Conservation (phyloP, 53 echinoderm and acorn worm species). For the Echinarachnius parma region DNA sequence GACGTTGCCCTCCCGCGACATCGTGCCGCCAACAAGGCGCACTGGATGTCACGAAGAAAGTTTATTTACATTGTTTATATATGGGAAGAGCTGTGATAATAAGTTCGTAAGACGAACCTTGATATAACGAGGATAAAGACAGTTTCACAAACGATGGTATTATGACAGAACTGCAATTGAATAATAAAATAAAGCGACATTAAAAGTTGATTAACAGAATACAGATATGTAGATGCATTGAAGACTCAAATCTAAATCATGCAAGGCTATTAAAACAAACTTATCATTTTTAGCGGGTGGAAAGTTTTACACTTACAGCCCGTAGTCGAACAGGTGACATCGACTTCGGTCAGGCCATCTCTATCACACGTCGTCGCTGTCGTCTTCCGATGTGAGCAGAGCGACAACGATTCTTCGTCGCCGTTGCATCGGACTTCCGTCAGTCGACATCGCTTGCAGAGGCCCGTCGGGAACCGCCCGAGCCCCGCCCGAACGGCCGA, state of each 20-base stretch:
- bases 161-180: too few species aligned
- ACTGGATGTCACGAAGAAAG: too few species aligned
- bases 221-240: too few species aligned
- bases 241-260: too few species aligned
- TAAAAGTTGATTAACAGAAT: too few species aligned
- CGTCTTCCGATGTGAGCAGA: slow-evolving; percentile 23
- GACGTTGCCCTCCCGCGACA: slow-evolving; percentile 14
- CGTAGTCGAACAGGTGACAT: slow-evolving; percentile 11
- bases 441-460: slow-evolving; percentile 20
- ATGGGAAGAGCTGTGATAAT: too few species aligned
- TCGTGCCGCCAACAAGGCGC: slow-evolving; percentile 18
- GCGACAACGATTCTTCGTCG: slow-evolving; percentile 23
- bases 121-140: too few species aligned
- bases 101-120: too few species aligned
- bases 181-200: too few species aligned
- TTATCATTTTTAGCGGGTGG: not conserved
- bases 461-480: slow-evolving; percentile 4
- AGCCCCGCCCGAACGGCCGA: slow-evolving; percentile 22
- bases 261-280: too few species aligned
- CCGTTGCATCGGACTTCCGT: slow-evolving; percentile 12
- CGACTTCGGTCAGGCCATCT: not conserved
- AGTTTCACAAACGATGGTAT: too few species aligned
- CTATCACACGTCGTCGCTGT: slow-evolving; percentile 8
- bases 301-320: not conserved
- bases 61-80: too few species aligned